A percentile compares a stretch with the other conserved stretches of the same genome.
Evolutionary conservation across 2,113 vertebrate species (phyloP).

Genomic region (Daboia siamensis): DNA sequence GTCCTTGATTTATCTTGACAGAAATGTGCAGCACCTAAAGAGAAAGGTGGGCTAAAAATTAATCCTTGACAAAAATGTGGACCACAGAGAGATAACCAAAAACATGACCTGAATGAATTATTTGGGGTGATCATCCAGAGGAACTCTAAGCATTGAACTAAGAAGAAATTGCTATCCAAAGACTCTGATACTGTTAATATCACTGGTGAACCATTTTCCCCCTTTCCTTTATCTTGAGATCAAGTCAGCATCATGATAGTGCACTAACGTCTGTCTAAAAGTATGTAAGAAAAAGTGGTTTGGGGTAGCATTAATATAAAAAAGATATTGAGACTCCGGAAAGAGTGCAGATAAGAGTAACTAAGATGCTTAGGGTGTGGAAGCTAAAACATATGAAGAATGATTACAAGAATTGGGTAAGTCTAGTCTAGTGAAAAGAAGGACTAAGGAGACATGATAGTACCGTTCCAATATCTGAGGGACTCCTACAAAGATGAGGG

Average conservation of each 20-base stretch:
- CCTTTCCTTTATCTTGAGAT: background rate
- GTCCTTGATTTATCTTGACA: rapidly evolving
- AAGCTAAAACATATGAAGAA: too few species aligned
- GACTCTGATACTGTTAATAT: background rate
- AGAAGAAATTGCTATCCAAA: background rate
- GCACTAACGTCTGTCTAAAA: background rate
- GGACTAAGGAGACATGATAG: background rate
- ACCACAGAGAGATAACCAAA: background rate
- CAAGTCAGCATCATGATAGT: background rate
- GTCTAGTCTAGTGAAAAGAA: background rate
- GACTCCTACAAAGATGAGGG: background rate
- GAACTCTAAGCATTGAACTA: background rate
- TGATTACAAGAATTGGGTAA: background rate
- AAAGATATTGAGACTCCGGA: background rate
- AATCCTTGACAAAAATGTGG: slow-evolving; percentile 20
- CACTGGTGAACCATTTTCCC: background rate
- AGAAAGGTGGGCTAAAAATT: slow-evolving; percentile 34
- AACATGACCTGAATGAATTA: background rate
- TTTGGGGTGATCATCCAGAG: background rate
- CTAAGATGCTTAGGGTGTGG: too few species aligned
- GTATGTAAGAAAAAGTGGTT: rapidly evolving
- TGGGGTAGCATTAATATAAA: background rate
- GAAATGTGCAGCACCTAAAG: slow-evolving; percentile 3
- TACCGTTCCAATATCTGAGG: background rate
- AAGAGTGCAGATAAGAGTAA: too few species aligned